Percentiles rank a stretch among this genome's conserved stretches.
phyloP scores from a whole-genome alignment of 2,113 vertebrate species.

The Datnioides undecimradiatus region DNA sequence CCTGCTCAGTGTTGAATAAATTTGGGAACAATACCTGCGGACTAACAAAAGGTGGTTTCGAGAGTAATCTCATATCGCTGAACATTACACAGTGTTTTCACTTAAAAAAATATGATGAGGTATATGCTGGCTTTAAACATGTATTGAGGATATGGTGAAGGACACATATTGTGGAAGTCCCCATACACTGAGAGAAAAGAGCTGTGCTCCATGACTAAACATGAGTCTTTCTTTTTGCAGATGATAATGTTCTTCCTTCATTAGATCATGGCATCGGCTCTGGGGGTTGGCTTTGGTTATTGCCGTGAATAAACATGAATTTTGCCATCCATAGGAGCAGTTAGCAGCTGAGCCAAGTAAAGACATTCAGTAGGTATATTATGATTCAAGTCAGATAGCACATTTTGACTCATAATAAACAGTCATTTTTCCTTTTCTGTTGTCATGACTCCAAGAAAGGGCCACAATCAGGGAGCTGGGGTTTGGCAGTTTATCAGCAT shows the following conservation, averaged over 20 bases:
- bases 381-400: background rate
- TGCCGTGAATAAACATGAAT: constrained; percentile 12
- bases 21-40: no score
- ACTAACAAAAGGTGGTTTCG: background rate
- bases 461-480: background rate
- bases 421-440: background rate
- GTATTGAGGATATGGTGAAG: constrained; percentile 8
- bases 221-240: background rate
- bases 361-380: background rate
- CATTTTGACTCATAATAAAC: background rate
- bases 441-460: background rate
- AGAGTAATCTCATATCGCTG: no score
- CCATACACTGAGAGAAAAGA: background rate
- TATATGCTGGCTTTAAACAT: background rate
- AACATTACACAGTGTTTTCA: no score
- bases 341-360: background rate
- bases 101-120: background rate
- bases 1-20: background rate
- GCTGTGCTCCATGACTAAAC: no score
- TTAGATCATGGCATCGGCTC: constrained; percentile 15
- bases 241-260: constrained; percentile 8
- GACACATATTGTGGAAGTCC: background rate
- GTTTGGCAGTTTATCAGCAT: constrained; percentile 1
- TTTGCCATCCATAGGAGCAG: constrained; percentile 8
- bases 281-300: background rate